Percentiles rank a stretch among this genome's conserved stretches.
Conservation (phyloP, 2,113 vertebrate species). For the Rhinoptilus africanus region DNA sequence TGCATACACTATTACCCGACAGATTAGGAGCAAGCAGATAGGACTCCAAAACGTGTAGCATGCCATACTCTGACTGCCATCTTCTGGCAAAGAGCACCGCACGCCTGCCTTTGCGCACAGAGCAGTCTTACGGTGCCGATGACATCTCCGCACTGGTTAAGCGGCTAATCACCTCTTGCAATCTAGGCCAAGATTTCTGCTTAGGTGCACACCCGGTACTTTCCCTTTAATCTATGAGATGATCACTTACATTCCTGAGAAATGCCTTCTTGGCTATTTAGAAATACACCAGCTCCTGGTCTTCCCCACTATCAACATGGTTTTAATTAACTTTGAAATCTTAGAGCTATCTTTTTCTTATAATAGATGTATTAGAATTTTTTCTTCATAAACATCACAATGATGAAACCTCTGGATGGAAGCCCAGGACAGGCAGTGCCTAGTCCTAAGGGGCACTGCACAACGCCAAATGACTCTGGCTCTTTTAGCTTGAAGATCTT, state of each 20-base stretch:
- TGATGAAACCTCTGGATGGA: not conserved
- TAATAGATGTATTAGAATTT: not conserved
- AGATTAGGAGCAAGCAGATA: not conserved
- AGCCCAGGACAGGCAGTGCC: not conserved
- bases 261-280: not conserved
- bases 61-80: slow-evolving; percentile 15
- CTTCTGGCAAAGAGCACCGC: not conserved
- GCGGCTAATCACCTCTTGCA: not conserved
- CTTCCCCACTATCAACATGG: not conserved
- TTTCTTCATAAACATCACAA: not conserved
- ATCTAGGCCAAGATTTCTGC: not conserved
- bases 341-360: not conserved
- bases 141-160: not conserved
- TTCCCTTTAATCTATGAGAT: not conserved
- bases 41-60: not conserved
- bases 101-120: not conserved
- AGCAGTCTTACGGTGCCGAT: accelerated
- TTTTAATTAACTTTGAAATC: not conserved
- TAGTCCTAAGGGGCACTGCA: not conserved
- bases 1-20: not conserved
- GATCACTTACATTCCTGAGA: accelerated
- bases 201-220: not conserved
- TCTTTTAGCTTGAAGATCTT: not conserved
- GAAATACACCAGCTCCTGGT: not conserved
- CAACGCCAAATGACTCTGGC: not conserved